Evolutionary conservation across 2,113 vertebrate genomes (phyloP).

Genomic region (Gallinago media): DNA sequence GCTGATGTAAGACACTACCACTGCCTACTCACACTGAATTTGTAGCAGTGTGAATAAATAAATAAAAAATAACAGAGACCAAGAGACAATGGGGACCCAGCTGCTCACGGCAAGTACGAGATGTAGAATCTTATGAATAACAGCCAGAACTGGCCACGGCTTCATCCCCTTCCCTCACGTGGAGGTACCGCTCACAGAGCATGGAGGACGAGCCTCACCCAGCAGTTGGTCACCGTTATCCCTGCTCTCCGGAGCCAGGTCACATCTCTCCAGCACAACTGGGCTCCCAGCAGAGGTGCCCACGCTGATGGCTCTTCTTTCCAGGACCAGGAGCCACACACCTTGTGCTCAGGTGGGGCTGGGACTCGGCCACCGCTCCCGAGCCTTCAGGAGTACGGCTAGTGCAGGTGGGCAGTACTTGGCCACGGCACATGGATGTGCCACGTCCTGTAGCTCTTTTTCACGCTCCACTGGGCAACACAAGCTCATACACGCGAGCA

Average conservation of each 20-base stretch:
- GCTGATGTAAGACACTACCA: background rate
- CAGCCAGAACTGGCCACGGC: background rate
- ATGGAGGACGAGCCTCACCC: fast-evolving
- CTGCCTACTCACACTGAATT: background rate
- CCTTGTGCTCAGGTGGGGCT: fast-evolving
- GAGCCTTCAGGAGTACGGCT: background rate
- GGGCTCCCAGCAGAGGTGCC: background rate
- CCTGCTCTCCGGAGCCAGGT: background rate
- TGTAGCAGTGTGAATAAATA: background rate
- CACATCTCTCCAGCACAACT: fast-evolving
- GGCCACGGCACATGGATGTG: fast-evolving
- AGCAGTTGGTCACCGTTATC: fast-evolving
- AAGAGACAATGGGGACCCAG: too few relatives aligned
- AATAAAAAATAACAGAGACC: background rate
- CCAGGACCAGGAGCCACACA: background rate
- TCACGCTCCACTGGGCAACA: fast-evolving
- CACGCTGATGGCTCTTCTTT: fast-evolving
- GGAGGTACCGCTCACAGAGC: fast-evolving
- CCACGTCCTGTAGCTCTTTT: background rate
- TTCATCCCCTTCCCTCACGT: background rate
- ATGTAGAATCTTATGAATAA: background rate
- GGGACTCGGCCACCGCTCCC: fast-evolving
- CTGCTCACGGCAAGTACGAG: fast-evolving
- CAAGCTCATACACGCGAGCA: fast-evolving
- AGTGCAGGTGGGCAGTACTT: fast-evolving